Percentiles rank a stretch among this genome's conserved stretches.
These are phyloP conservation scores for Labrus mixtus DNA, from an alignment of 2,113 vertebrate genomes.

Conservation along the genomic window DNA sequence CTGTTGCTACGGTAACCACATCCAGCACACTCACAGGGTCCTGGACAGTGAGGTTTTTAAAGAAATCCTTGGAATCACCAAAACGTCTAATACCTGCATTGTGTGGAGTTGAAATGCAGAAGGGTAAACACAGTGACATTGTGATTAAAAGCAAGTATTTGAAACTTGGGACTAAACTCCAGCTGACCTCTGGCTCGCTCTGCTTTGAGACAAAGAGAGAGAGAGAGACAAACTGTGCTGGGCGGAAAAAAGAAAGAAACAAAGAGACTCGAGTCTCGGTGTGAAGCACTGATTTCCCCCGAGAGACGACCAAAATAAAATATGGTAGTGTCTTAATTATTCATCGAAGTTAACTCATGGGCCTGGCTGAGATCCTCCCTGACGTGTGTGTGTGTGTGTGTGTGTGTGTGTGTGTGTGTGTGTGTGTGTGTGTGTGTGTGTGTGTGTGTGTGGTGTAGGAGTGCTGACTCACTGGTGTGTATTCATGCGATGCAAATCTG, in stretches of 20 bases:
- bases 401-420: background rate
- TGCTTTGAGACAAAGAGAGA: background rate
- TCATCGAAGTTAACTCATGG: constrained; percentile 28
- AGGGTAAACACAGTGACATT: background rate
- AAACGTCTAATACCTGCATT: too few species aligned
- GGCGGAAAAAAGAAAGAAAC: background rate
- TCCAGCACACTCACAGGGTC: too few species aligned
- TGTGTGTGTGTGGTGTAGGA: background rate
- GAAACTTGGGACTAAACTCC: background rate
- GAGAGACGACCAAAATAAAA: constrained; percentile 47
- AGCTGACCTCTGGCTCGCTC: background rate
- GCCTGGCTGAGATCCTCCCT: constrained; percentile 15
- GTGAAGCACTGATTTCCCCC: constrained; percentile 44
- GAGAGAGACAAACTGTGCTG: background rate
- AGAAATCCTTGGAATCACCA: too few species aligned
- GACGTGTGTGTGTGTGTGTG: constrained; percentile 6
- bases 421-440: background rate
- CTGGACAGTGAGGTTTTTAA: too few species aligned
- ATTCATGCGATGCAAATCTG: constrained; percentile 46
- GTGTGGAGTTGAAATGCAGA: background rate
- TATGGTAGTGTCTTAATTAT: constrained; percentile 44
- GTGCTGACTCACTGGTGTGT: constrained; percentile 47
- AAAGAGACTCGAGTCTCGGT: background rate
- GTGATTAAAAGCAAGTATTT: background rate
- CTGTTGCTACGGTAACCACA: too few species aligned